phyloP scores from a whole-genome alignment of 2,113 vertebrate species.

The Onychorhynchus coronatus region DNA sequence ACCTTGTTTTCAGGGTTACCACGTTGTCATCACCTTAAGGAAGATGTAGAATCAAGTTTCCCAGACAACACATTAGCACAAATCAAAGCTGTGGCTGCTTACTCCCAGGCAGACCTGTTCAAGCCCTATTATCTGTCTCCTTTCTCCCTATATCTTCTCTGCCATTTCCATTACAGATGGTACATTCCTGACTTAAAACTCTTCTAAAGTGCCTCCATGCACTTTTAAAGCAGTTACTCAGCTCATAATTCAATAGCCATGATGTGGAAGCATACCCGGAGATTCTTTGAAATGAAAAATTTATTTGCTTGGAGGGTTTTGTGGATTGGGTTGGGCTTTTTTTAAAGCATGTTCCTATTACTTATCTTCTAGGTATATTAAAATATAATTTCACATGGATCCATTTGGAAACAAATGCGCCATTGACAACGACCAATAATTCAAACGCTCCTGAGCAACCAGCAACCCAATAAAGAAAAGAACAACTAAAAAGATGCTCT shows the following conservation, averaged over 20 bases:
- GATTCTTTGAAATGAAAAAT: conserved; percentile 2
- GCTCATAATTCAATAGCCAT: neutral
- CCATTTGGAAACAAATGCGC: neutral
- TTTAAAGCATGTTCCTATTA: neutral
- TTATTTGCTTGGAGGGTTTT: neutral
- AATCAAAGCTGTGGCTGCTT: neutral
- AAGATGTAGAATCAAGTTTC: neutral
- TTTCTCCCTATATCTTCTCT: neutral
- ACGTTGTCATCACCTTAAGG: neutral
- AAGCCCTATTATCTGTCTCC: neutral
- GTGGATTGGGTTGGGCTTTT: neutral
- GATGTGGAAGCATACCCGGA: neutral
- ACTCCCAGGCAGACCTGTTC: neutral
- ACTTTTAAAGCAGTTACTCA: neutral
- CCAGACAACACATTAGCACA: neutral
- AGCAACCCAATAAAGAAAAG: neutral
- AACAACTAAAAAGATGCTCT: neutral
- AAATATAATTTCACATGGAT: neutral
- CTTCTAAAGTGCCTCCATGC: neutral
- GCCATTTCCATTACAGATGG: neutral
- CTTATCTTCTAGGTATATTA: neutral
- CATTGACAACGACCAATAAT: neutral
- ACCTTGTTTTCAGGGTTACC: neutral
- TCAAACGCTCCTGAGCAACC: neutral
- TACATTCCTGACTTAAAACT: neutral